Base-by-base conservation (phyloP, 2,113 vertebrate species). In the Stigmatopora argus region DNA sequence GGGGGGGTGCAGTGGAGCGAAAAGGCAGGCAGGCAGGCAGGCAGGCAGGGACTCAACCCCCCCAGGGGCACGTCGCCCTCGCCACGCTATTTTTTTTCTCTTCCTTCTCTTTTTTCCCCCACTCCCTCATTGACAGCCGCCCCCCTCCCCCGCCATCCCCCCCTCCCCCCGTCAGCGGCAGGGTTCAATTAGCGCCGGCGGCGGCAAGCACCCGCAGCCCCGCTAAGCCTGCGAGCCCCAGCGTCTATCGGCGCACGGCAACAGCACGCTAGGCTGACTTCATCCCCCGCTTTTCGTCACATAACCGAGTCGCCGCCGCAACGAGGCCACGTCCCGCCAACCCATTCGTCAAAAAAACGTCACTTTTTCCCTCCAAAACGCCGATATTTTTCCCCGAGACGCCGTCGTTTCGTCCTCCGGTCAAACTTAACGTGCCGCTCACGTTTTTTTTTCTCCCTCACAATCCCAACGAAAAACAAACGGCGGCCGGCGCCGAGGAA, bases 101-200 rank as follows among this genome's bases (percentile, higher is more conserved):
- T 65, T 47, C 57, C 35, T 52, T 31, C 44, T 60, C 65, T 78
- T 76, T 79, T 34, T 18, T 57, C 61, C 69, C 69, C 69, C 75
- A 71, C 78, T 77, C 72, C 77, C 74, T 79, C 76, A 52, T 81
- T 86, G 85, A 79, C 81, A 86, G 76, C 72, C 67, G 17, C 72
- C 75, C 55, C 72, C 75, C 75, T 76, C 49, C 49, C 49, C 19
- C 19, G 23, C 23, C 13, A 56, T 7, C 53, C 23, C 31, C 23
- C 58, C 59, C 59, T 21, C 59, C 59, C 58, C 80, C 88, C 83
- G 83, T 89, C 81, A 86, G 86, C 83, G 88, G 83, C 87, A 89
- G 89, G 86, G 89, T 90, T 91, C 89, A 91, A 91, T 92, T 91
- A 92, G 84, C 81, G 77, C 88, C 78, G 76, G 82, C 75, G 87